Percentiles rank a stretch among this genome's conserved stretches.
Conservation (phyloP, 2,888 invertebrate species). For the Aleiodes alternator region DNA sequence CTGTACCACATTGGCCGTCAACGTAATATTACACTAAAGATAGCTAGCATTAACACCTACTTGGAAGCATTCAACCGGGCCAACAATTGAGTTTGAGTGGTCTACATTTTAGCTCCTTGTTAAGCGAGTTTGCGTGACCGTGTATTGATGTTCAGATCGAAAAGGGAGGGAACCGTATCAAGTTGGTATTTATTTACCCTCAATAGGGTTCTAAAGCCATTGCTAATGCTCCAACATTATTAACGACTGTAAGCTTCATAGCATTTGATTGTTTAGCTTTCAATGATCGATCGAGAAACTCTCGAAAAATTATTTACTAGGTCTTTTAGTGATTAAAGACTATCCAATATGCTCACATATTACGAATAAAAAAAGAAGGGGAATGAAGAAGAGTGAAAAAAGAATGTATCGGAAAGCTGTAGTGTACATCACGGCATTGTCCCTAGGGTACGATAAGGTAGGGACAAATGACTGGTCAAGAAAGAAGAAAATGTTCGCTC, state of each 20-base stretch:
- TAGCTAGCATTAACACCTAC: constrained; percentile 73
- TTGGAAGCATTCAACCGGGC: constrained; percentile 56
- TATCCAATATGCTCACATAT: neutral
- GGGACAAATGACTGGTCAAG: constrained; percentile 73
- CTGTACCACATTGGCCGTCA: constrained; percentile 45
- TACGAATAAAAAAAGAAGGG: neutral
- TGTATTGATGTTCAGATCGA: constrained; percentile 8
- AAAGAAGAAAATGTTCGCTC: constrained; percentile 43
- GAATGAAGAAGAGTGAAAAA: constrained; percentile 23
- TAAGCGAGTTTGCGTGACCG: constrained; percentile 9
- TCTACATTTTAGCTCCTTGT: constrained; percentile 8
- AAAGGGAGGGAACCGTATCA: constrained; percentile 22
- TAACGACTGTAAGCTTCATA: neutral
- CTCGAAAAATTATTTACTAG: constrained; percentile 15
- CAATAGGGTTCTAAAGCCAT: constrained; percentile 21
- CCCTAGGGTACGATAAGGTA: constrained; percentile 73
- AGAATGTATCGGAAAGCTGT: constrained; percentile 51
- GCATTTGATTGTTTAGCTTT: constrained; percentile 10
- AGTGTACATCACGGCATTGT: constrained; percentile 49
- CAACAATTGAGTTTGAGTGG: constrained; percentile 30
- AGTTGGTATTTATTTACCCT: constrained; percentile 27
- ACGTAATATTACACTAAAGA: constrained; percentile 54
- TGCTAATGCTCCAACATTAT: constrained; percentile 33
- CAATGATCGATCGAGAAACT: neutral
- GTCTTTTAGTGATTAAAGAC: constrained; percentile 19